These are phyloP conservation scores for Toxonevra muliebris DNA, from an alignment of 2,888 invertebrate genomes.

Conservation along the genomic window DNA sequence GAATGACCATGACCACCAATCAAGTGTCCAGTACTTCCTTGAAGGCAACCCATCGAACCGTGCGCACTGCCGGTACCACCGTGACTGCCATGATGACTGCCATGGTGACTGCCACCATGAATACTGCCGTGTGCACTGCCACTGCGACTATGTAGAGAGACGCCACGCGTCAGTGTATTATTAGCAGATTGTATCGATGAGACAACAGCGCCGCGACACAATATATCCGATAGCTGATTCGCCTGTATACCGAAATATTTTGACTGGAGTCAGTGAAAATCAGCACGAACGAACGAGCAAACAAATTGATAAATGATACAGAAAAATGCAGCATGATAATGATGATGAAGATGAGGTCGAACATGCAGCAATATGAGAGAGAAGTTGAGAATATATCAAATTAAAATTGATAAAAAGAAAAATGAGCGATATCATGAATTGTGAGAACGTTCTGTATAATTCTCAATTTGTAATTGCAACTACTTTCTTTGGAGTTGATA, in stretches of 20 bases:
- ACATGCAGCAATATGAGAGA: too few species aligned
- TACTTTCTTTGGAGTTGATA: too few species aligned
- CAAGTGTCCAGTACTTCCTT: constrained; percentile 51
- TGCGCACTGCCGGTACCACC: constrained; percentile 53
- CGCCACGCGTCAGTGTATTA: constrained; percentile 64
- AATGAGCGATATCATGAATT: too few species aligned
- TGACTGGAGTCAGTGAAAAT: constrained; percentile 49
- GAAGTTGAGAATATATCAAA: too few species aligned
- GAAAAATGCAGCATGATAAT: not conserved
- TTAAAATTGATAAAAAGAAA: too few species aligned
- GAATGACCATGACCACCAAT: constrained; percentile 48
- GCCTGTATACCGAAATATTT: constrained; percentile 66
- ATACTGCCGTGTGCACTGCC: constrained; percentile 58
- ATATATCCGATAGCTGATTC: constrained; percentile 66
- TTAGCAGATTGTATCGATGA: constrained; percentile 66
- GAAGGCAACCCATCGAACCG: constrained; percentile 58
- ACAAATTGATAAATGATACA: constrained; percentile 1
- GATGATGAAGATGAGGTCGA: constrained; percentile 12
- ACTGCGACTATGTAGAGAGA: constrained; percentile 62
- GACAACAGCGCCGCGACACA: constrained; percentile 65
- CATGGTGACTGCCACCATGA: constrained; percentile 54
- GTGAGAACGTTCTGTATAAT: too few species aligned
- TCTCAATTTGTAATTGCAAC: too few species aligned
- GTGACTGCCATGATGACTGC: constrained; percentile 47
- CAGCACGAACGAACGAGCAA: constrained; percentile 22